Percentiles rank a stretch among this genome's conserved stretches.
These are phyloP conservation scores for Melinaea marsaeus DNA, from an alignment of 2,888 invertebrate species.

Conservation along the genomic window DNA sequence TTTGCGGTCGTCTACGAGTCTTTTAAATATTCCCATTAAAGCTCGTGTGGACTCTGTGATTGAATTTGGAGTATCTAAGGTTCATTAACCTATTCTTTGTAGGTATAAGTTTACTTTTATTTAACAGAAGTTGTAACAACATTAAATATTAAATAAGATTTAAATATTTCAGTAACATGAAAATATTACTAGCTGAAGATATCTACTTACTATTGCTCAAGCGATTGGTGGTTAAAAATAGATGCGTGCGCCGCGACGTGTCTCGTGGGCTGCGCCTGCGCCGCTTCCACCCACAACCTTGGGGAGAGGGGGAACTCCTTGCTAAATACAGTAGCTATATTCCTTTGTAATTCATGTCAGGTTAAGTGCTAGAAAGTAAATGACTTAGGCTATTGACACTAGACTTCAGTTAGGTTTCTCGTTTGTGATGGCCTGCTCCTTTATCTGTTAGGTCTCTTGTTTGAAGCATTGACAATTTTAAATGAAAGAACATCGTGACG, in stretches of 20 bases:
- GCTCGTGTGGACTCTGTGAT: slow-evolving; percentile 26
- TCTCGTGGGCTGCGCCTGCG: slow-evolving; percentile 20
- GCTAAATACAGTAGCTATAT: neutral
- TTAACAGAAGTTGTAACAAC: neutral
- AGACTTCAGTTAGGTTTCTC: too few relatives aligned
- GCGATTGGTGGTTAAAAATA: slow-evolving; percentile 27
- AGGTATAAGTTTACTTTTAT: neutral
- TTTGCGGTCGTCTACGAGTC: slow-evolving; percentile 34
- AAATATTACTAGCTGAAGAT: slow-evolving; percentile 4
- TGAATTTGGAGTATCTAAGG: slow-evolving; percentile 24
- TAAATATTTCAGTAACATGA: neutral
- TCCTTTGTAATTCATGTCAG: slow-evolving; percentile 9
- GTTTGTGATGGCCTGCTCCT: too few relatives aligned
- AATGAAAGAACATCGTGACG: too few relatives aligned
- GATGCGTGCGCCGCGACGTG: slow-evolving; percentile 21
- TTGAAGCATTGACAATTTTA: too few relatives aligned
- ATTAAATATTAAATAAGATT: neutral
- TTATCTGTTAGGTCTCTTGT: too few relatives aligned
- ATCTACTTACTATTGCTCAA: slow-evolving; percentile 1
- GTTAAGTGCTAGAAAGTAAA: slow-evolving; percentile 15
- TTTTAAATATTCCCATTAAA: slow-evolving; percentile 32
- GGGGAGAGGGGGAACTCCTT: slow-evolving; percentile 15
- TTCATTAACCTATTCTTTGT: slow-evolving; percentile 13
- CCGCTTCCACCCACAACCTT: slow-evolving; percentile 18
- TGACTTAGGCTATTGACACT: too few relatives aligned